Conservation (phyloP, 2,113 vertebrate species). For the Crotalus helleri region DNA sequence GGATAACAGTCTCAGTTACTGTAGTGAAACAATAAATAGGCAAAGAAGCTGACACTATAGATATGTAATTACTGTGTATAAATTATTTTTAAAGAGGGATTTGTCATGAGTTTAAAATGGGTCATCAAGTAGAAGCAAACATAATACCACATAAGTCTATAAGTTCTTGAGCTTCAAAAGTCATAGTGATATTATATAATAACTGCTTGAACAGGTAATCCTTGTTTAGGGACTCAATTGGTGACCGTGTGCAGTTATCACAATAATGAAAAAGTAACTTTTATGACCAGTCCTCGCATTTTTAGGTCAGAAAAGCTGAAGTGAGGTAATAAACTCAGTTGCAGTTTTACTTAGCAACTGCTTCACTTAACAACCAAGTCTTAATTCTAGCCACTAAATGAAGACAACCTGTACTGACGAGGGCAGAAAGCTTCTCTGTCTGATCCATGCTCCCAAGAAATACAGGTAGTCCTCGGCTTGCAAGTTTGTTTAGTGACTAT, state of each 20-base stretch:
- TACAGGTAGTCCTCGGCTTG: background rate
- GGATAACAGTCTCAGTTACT: background rate
- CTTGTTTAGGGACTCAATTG: background rate
- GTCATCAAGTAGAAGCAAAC: background rate
- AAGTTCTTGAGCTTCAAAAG: background rate
- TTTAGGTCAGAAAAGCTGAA: background rate
- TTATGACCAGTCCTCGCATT: background rate
- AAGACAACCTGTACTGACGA: background rate
- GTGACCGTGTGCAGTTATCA: background rate
- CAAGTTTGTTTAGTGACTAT: no score
- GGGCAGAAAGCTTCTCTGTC: background rate
- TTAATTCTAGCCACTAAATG: background rate
- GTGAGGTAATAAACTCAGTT: background rate
- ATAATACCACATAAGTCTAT: background rate
- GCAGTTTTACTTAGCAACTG: background rate
- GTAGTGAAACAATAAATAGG: background rate
- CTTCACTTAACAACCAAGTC: background rate
- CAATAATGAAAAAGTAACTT: background rate
- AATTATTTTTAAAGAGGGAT: background rate
- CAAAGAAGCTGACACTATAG: background rate
- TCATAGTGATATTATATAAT: background rate
- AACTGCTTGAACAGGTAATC: background rate
- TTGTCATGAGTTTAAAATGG: background rate
- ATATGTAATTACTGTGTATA: background rate
- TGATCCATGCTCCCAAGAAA: background rate